Base-by-base conservation (phyloP, 2,888 invertebrate genomes). In the Onthophagus sagittarius region DNA sequence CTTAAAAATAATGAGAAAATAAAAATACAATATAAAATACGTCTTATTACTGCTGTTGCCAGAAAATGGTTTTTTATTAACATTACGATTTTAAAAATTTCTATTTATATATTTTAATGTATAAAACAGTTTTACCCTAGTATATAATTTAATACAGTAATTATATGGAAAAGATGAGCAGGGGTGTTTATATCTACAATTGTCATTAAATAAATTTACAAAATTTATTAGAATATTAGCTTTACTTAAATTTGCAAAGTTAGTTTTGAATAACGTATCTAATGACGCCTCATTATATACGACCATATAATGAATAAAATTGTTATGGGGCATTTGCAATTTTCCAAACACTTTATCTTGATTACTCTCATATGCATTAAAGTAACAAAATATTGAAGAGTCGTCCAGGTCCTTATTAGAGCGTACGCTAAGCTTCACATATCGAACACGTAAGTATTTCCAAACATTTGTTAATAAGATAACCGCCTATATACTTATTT, bases 381-480 rank as follows among this genome's bases (percentile, higher is more conserved):
- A 74, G 63, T 70, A 71, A 14, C 39, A 63, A 73, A 70, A 72
- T 15, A 74, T 62, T 15, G 70, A 39, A 33, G 53, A n/a, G 33
- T 71, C 72, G 62, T 71, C 71, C 11, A 73, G 73, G 23, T 75
- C 71, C 32, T 73, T n/a, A 65, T 62, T n/a, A 69, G 73, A 73
- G n/a, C n/a, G n/a, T n/a, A n/a, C n/a, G n/a, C n/a, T n/a, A n/a
- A n/a, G n/a, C n/a, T n/a, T n/a, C n/a, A n/a, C n/a, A 13, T 67
- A 69, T 64, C 73, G 75, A 9, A 71, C 7, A 39, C n/a, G 15
- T 62, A 73, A 69, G n/a, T n/a, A n/a, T n/a, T n/a, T n/a, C n/a
- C n/a, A n/a, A n/a, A 73, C 72, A 75, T 73, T 75, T 75, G 64
- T 71, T 75, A 14, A 73, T 65, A 14, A 73, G n/a, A 65, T 71